phyloP scores from a whole-genome alignment of 2,888 invertebrate species.

The Drosophila flavopinicola region DNA sequence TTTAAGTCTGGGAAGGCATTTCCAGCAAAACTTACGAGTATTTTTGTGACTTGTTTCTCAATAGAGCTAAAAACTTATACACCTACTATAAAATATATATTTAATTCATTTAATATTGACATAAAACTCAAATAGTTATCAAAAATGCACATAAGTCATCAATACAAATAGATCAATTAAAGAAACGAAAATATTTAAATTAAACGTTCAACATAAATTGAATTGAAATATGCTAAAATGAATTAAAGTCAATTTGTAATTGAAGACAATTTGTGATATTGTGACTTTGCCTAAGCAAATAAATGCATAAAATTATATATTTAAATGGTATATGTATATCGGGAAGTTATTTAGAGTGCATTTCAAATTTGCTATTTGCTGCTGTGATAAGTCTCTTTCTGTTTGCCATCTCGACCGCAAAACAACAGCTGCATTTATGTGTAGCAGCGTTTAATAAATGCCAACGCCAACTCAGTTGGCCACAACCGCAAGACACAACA shows the following conservation, averaged over 20 bases:
- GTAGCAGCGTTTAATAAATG: constrained; percentile 47
- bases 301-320: background rate
- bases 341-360: background rate
- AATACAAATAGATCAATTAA: background rate
- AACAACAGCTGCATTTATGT: constrained; percentile 42
- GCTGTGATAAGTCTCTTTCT: constrained; percentile 12
- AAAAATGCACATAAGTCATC: background rate
- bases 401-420: constrained; percentile 32
- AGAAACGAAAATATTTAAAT: background rate
- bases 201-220: background rate
- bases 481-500: constrained; percentile 48
- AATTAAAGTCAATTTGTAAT: background rate
- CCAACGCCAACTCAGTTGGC: constrained; percentile 41
- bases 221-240: constrained; percentile 4
- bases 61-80: too few species aligned
- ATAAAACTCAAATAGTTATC: too few species aligned
- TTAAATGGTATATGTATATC: background rate
- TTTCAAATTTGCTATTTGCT: constrained; percentile 13
- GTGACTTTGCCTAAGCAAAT: constrained; percentile 11
- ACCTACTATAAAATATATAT: too few species aligned
- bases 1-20: too few species aligned
- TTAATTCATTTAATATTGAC: too few species aligned
- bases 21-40: too few species aligned
- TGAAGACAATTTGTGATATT: background rate
- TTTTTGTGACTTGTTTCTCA: too few species aligned